Base-by-base conservation (phyloP, 35 echinoderm and acorn worm genomes). In the Anneissia japonica region DNA sequence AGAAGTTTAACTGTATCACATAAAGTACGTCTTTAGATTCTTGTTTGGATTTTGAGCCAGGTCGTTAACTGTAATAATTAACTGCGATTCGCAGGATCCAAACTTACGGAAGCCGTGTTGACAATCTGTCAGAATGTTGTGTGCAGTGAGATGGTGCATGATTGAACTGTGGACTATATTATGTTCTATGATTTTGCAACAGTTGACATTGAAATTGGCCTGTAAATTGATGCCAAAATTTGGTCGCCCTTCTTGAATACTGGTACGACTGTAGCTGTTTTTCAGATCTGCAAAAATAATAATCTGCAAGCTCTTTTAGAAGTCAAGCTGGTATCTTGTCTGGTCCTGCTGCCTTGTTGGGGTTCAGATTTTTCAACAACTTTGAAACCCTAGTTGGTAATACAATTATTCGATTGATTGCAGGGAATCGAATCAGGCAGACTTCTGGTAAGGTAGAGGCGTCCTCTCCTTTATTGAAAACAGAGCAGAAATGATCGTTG, bases 341-440 rank as follows among this genome's bases (percentile, higher is more conserved):
- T 64, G 90, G 90, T 28, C 90, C 79, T 38, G 90, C 56, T 12
- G 86, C 76, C 72, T 92, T 92, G 85, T 92, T 79, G 45, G 80
- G 86, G 74, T 88, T 72, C 23, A 92, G 31, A 1, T 91, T 91
- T 74, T 74, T 75, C 16, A 91, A 34, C 76, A 91, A 75, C 37
- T 87, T 91, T 31, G 28, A 82, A 7, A 91, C 81, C 30, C 85
- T 78, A 79, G 81, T 82, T 13, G 28, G 6, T 31, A n/a, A 28
- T n/a, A 88, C 78, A n/a, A n/a, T n/a, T n/a, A n/a, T n/a, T n/a
- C n/a, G n/a, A n/a, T n/a, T n/a, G n/a, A n/a, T n/a, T n/a, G n/a
- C n/a, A n/a, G 78, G 90, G 36, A 76, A 86, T 64, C 74, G 75
- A 32, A 74, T 86, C 26, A 77, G 82, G 30, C 43, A 72, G 73